Percentiles rank a stretch among this genome's conserved stretches.
Evolutionary conservation across 2,888 invertebrate species (phyloP).

Genomic region (Netelia virgata): DNA sequence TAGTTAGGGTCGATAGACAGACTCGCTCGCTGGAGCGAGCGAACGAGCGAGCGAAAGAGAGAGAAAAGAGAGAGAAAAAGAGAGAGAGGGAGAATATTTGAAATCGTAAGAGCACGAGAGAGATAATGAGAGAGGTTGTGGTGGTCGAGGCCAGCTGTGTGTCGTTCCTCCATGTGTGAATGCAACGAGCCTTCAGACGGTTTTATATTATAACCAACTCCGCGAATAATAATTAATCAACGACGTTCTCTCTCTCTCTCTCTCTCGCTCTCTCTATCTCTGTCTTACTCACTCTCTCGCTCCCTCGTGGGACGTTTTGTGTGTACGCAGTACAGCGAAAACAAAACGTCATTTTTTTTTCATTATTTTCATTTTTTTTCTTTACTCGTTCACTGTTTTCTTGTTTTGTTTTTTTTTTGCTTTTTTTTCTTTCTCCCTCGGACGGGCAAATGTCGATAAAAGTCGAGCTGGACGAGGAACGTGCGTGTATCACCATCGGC

Average conservation of each 20-base stretch:
- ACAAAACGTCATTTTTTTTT: conserved; percentile 18
- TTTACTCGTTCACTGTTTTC: neutral
- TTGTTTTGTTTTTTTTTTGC: neutral
- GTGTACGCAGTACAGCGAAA: conserved; percentile 6
- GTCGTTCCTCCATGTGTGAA: conserved; percentile 43
- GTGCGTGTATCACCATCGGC: conserved; percentile 20
- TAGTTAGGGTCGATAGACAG: conserved; percentile 83
- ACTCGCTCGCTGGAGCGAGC: conserved; percentile 68
- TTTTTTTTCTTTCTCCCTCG: conserved; percentile 4
- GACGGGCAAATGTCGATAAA: conserved; percentile 45
- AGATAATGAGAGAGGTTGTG: conserved; percentile 18
- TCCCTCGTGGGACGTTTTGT: conserved; percentile 17
- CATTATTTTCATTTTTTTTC: neutral
- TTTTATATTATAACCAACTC: conserved; percentile 67
- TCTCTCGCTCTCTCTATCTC: neutral
- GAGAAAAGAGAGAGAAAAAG: conserved; percentile 36
- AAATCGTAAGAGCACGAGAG: conserved; percentile 46
- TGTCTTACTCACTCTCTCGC: neutral
- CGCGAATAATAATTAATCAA: conserved; percentile 69
- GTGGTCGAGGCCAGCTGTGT: conserved; percentile 63
- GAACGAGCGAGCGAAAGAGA: conserved; percentile 4
- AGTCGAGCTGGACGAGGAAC: conserved; percentile 9
- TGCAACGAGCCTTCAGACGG: conserved; percentile 67
- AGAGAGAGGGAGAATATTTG: conserved; percentile 32
- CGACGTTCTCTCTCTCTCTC: conserved; percentile 5